A percentile compares a stretch with the other conserved stretches of the same genome.
Evolutionary conservation across 2,888 invertebrate species (phyloP).

Genomic region (Orthosia incerta): DNA sequence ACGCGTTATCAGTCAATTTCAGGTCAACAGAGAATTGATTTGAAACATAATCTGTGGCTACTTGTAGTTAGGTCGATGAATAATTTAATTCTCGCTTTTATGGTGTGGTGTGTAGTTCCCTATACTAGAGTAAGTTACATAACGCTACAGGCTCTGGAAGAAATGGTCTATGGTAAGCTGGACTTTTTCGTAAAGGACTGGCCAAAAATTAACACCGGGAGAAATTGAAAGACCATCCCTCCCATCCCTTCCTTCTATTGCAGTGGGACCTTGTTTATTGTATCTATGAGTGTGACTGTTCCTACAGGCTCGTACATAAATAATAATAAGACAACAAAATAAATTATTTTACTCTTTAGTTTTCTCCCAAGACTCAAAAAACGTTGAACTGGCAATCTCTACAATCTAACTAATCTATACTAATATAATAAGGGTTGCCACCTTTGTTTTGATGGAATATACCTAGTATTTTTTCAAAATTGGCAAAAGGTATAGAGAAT

Average conservation of each 20-base stretch:
- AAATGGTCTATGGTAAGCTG: not conserved
- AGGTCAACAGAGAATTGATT: constrained; percentile 8
- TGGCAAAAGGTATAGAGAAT: too few species aligned
- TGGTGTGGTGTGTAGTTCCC: not conserved
- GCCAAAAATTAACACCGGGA: not conserved
- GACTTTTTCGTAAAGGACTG: not conserved
- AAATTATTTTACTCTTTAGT: too few species aligned
- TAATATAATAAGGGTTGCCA: too few species aligned
- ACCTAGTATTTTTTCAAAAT: too few species aligned
- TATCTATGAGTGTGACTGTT: too few species aligned
- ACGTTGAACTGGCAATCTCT: not conserved
- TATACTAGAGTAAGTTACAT: too few species aligned
- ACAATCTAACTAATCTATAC: not conserved
- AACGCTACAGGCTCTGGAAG: too few species aligned
- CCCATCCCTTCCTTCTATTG: too few species aligned
- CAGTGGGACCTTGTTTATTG: too few species aligned
- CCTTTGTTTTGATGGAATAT: too few species aligned
- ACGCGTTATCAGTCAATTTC: constrained; percentile 29
- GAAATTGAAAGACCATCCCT: not conserved
- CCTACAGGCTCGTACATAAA: too few species aligned
- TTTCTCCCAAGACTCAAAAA: not conserved
- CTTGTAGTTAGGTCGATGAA: not conserved
- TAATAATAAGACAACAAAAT: too few species aligned
- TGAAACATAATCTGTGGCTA: not conserved
- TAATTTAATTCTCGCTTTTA: not conserved